phyloP scores from a whole-genome alignment of 2,888 invertebrate genomes.

The Strigamia transsilvanica region DNA sequence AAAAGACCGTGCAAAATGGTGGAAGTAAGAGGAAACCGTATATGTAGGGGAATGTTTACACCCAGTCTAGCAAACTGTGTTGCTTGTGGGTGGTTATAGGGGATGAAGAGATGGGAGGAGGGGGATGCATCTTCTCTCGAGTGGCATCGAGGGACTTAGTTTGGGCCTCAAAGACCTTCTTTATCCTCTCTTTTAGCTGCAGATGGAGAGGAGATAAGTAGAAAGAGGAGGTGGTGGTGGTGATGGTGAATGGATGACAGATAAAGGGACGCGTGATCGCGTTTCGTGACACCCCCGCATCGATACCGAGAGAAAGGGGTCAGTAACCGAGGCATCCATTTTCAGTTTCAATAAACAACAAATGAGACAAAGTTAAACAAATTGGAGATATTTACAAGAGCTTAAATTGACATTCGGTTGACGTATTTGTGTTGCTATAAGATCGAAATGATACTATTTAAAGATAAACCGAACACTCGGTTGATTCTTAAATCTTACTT shows the following conservation, averaged over 20 bases:
- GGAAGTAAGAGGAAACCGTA: background rate
- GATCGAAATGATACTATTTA: background rate
- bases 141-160: constrained; percentile 19
- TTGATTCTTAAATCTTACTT: background rate
- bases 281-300: constrained; percentile 18
- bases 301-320: constrained; percentile 15
- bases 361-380: constrained; percentile 5
- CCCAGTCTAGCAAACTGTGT: constrained; percentile 5
- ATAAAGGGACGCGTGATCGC: constrained; percentile 9
- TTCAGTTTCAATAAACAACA: constrained; percentile 18
- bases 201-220: constrained; percentile 21
- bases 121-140: background rate
- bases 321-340: constrained; percentile 5
- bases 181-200: constrained; percentile 21
- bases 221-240: background rate
- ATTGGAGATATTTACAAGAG: background rate
- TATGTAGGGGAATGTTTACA: constrained; percentile 18
- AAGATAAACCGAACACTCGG: background rate
- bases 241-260: constrained; percentile 11
- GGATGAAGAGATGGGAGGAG: background rate
- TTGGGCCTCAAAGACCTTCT: constrained; percentile 6
- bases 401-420: background rate
- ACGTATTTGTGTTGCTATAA: constrained; percentile 5
- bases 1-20: background rate
- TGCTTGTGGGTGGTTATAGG: constrained; percentile 21